Base-by-base conservation (phyloP, 2,113 vertebrate species). In the Neodon shergylaensis region DNA sequence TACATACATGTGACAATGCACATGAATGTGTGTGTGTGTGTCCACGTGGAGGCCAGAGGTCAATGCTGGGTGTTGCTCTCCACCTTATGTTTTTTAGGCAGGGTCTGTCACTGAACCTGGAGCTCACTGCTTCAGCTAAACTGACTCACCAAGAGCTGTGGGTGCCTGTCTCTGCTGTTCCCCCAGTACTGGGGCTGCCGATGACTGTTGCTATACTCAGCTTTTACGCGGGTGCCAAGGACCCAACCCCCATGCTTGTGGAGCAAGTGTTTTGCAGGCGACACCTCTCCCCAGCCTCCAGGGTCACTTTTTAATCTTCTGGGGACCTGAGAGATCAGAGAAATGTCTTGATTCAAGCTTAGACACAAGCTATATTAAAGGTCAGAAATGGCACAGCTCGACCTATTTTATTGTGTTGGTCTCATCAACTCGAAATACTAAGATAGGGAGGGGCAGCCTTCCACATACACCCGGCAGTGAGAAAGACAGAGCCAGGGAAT, bases 291-390 rank as follows among this genome's bases (percentile, higher is more conserved):
- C 7, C 42, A 19, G 44, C 44, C 16, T 47, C 19, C 17, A 22
- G 83, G 42, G 61, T 85, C 72, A 33, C 28, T 42, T 3, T 74
- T 58, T 24, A 83, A 88, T 85, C 66, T 91, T 90, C 73, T n/a
- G 26, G 42, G 77, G 63, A 81, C 3, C 73, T 36, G 2, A 33
- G 58, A 81, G 24, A 61, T 39, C 58, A 81, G 49, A 74, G 73
- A 58, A n/a, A 92, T 77, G 13, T 42, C 61, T 85, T 85, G 58
- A 83, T 68, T 84, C 66, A 83, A 85, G 28, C 54, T 88, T 74
- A 85, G 86, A 66, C 33, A 44, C 12, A 44, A 73, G 5, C 31
- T 77, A 47, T 11, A 22, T n/a, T 85, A 93, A 88, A 95, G 72
- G 61, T 72, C 88, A 86, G 58, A 58, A 33, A 77, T 9, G 47